Conservation (phyloP, 2,888 invertebrate species). For the Caenorhabditis panamensis region DNA sequence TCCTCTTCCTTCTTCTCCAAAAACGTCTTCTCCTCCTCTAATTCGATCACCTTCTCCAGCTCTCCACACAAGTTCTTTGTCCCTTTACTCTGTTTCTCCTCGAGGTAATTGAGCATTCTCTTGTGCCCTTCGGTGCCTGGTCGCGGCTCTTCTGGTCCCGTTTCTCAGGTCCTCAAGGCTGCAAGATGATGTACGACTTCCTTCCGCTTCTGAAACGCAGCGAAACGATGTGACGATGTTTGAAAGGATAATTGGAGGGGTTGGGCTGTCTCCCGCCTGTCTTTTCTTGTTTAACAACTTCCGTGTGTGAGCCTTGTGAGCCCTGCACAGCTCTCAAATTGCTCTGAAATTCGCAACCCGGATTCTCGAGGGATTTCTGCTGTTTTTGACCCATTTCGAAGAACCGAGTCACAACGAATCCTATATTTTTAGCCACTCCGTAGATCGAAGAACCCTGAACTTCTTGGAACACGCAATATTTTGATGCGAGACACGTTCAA, state of each 20-base stretch:
- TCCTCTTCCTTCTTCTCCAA: conserved; percentile 16
- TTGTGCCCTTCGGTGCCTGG: conserved; percentile 5
- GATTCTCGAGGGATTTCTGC: not conserved
- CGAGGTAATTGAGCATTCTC: conserved; percentile 20
- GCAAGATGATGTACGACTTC: conserved; percentile 43
- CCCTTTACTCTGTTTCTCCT: conserved; percentile 5
- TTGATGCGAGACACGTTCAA: too few relatives aligned
- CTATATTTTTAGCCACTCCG: not conserved
- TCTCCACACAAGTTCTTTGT: conserved; percentile 34
- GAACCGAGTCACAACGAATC: too few relatives aligned
- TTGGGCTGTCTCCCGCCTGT: not conserved
- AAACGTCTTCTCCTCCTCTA: conserved; percentile 22
- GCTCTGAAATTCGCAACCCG: not conserved
- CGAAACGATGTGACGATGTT: conserved; percentile 8
- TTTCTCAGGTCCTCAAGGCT: conserved; percentile 26
- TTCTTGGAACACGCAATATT: too few relatives aligned
- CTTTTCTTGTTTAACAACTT: conserved; percentile 29
- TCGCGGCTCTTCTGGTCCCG: too few relatives aligned
- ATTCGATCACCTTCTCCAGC: conserved; percentile 40
- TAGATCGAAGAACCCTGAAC: not conserved
- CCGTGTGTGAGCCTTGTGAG: not conserved
- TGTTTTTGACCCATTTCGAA: not conserved
- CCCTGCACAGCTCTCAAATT: not conserved
- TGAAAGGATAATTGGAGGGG: conserved; percentile 34
- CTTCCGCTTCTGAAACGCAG: conserved; percentile 41